A percentile compares a stretch with the other conserved stretches of the same genome.
These are phyloP conservation scores for Papilio protenor DNA, from an alignment of 2,888 invertebrate species.

Conservation along the genomic window DNA sequence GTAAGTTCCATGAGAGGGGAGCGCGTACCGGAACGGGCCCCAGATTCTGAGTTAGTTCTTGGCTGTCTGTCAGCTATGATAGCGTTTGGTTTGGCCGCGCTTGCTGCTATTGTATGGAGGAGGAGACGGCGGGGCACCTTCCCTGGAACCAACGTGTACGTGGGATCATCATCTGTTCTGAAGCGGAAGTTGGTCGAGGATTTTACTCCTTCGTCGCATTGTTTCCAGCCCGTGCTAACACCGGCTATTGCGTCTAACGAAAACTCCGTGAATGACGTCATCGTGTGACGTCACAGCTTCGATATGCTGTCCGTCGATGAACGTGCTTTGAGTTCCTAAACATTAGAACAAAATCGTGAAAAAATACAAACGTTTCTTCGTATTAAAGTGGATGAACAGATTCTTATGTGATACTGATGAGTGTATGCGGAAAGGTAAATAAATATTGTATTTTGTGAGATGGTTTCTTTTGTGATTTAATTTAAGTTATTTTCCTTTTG, in stretches of 20 bases:
- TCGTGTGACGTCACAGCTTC: conserved; percentile 87
- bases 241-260: conserved; percentile 78
- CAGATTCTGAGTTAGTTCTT: conserved; percentile 83
- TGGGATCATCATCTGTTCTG: conserved; percentile 84
- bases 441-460: conserved; percentile 44
- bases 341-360: conserved; percentile 61
- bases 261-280: conserved; percentile 79
- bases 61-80: conserved; percentile 85
- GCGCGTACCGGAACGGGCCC: conserved; percentile 78
- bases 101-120: conserved; percentile 83
- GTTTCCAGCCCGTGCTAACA: conserved; percentile 85
- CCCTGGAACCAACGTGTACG: conserved; percentile 85
- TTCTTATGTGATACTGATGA: conserved; percentile 57
- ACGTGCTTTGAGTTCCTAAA: conserved; percentile 84
- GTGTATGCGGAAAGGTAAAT: conserved; percentile 54
- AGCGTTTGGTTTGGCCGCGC: conserved; percentile 77
- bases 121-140: conserved; percentile 83
- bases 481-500: conserved; percentile 39
- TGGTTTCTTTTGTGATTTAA: conserved; percentile 57
- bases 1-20: conserved; percentile 86
- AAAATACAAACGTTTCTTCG: conserved; percentile 57
- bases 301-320: conserved; percentile 84
- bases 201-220: conserved; percentile 78
- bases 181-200: conserved; percentile 86
- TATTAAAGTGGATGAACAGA: conserved; percentile 53